Conservation (phyloP, 2,113 vertebrate species). For the Zootoca vivipara region DNA sequence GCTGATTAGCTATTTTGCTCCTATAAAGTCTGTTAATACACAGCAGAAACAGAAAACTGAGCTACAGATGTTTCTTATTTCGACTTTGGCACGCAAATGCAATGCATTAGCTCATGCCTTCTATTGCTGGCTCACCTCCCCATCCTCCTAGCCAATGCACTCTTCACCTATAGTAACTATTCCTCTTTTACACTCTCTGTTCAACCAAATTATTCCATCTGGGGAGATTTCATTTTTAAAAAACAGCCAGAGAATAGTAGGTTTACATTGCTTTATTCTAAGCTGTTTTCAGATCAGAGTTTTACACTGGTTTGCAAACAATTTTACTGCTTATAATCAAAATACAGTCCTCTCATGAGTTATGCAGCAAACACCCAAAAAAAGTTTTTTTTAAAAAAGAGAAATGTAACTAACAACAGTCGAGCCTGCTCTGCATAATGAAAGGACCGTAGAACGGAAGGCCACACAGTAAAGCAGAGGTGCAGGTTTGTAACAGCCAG, state of each 20-base stretch:
- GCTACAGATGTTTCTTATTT: slow-evolving; percentile 72
- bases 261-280: not conserved
- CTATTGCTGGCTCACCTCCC: slow-evolving; percentile 55
- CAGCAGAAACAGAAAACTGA: slow-evolving; percentile 59
- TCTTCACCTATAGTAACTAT: slow-evolving; percentile 58
- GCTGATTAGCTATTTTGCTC: slow-evolving; percentile 24
- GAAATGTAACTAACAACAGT: not conserved
- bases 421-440: not conserved
- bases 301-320: accelerated
- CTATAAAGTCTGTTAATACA: slow-evolving; percentile 51
- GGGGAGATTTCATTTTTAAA: slow-evolving; percentile 9
- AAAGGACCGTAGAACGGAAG: not conserved
- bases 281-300: not conserved
- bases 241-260: not conserved
- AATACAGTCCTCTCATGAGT: not conserved
- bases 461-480: not conserved
- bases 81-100: slow-evolving; percentile 48
- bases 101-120: slow-evolving; percentile 70
- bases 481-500: not conserved
- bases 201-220: not conserved
- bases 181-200: slow-evolving; percentile 38
- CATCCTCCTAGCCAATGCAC: slow-evolving; percentile 57
- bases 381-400: not conserved
- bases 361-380: not conserved
- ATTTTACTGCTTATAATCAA: not conserved